These are phyloP conservation scores for Tupiocoris notatus DNA, from an alignment of 2,888 invertebrate species.

Conservation along the genomic window DNA sequence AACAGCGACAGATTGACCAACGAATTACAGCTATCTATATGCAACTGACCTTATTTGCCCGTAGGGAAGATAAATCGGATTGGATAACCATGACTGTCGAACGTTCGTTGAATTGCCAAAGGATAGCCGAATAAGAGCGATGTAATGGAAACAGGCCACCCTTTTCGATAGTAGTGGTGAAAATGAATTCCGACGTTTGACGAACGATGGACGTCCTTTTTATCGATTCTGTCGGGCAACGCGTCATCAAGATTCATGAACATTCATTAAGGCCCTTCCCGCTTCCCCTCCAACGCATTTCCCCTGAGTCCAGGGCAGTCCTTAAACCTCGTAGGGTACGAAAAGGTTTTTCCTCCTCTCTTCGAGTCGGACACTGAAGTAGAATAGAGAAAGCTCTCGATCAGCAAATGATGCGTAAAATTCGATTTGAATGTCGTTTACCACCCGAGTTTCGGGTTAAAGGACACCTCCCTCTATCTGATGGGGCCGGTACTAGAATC, in stretches of 20 bases:
- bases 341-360: neutral
- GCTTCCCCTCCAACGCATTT: neutral
- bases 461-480: neutral
- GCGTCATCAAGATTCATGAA: conserved; percentile 33
- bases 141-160: neutral
- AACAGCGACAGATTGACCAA: too few species aligned
- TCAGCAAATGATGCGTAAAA: conserved; percentile 42
- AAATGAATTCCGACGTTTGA: conserved; percentile 30
- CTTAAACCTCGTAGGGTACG: neutral
- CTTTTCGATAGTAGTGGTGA: neutral
- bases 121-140: neutral
- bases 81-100: neutral
- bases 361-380: neutral
- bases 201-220: neutral
- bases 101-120: neutral
- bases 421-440: conserved; percentile 41
- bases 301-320: neutral
- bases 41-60: too few species aligned
- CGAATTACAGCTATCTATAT: too few species aligned
- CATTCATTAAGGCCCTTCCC: conserved; percentile 18
- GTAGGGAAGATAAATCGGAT: neutral
- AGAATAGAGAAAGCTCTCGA: conserved; percentile 9
- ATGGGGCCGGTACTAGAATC: neutral
- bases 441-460: neutral
- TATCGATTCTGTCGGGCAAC: conserved; percentile 4